phyloP scores from a whole-genome alignment of 2,113 vertebrate genomes.

The Silurus glanis region DNA sequence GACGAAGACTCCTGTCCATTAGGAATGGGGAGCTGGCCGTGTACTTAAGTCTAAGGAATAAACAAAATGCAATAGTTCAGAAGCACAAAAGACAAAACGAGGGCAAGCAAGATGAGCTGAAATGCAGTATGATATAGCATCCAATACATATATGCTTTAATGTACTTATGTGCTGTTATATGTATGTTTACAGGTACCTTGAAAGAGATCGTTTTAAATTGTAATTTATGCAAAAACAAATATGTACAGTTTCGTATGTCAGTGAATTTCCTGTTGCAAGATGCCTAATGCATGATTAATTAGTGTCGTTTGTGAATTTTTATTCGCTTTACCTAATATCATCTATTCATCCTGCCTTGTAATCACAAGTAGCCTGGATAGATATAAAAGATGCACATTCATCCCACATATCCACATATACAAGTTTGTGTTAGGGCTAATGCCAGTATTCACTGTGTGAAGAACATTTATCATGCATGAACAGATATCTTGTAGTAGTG shows the following conservation, averaged over 20 bases:
- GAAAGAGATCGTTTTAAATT: neutral
- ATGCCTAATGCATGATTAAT: neutral
- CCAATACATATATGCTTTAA: neutral
- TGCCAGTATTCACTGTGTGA: neutral
- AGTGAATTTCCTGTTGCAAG: neutral
- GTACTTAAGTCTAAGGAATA: slow-evolving; percentile 35
- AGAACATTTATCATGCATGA: neutral
- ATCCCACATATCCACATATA: neutral
- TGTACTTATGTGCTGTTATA: neutral
- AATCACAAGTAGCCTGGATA: neutral
- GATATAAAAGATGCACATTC: neutral
- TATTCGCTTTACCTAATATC: neutral
- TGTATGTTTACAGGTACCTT: neutral
- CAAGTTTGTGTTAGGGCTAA: neutral
- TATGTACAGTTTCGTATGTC: neutral
- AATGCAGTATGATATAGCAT: neutral
- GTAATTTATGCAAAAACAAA: neutral
- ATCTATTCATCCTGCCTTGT: no score
- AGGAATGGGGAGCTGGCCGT: neutral
- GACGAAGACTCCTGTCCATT: slow-evolving; percentile 36
- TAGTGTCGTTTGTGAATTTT: neutral
- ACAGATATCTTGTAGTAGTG: neutral
- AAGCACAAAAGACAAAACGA: neutral
- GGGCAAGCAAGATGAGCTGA: neutral
- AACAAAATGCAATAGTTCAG: slow-evolving; percentile 22